These are phyloP conservation scores for Anas platyrhynchos DNA, from an alignment of 2,113 vertebrate genomes.

Conservation along the genomic window DNA sequence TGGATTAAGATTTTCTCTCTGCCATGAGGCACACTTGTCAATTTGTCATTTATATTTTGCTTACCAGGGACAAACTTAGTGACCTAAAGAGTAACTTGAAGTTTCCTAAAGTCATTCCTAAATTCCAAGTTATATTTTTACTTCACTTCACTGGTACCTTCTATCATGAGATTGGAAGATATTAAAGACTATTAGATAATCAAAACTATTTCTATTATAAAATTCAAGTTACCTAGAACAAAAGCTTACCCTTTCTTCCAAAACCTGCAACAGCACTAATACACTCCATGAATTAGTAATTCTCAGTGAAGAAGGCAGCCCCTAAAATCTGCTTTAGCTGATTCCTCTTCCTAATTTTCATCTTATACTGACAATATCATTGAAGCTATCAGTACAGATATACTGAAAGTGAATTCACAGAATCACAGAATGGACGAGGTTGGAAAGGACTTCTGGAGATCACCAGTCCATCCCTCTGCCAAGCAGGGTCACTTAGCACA, in stretches of 20 bases:
- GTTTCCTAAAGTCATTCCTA: background rate
- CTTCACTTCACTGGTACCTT: background rate
- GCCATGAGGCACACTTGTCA: background rate
- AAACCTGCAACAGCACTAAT: background rate
- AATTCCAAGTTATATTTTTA: background rate
- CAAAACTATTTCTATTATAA: background rate
- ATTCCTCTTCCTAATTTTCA: background rate
- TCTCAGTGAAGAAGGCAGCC: background rate
- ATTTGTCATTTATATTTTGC: background rate
- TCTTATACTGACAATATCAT: background rate
- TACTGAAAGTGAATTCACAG: background rate
- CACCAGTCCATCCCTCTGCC: too few species aligned
- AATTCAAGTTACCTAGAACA: background rate
- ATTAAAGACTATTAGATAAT: background rate
- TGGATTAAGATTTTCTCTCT: background rate
- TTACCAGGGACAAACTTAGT: background rate
- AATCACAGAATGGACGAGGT: too few species aligned
- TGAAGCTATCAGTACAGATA: background rate
- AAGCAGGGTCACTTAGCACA: too few species aligned
- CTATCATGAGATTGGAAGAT: background rate
- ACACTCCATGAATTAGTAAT: background rate
- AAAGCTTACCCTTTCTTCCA: background rate
- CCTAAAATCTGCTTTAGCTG: background rate
- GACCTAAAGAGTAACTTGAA: background rate
- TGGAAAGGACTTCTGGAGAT: too few species aligned